Percentiles rank a stretch among this genome's conserved stretches.
These are phyloP conservation scores for Bradypus variegatus DNA, from an alignment of 2,797 vertebrate species.

Conservation along the genomic window DNA sequence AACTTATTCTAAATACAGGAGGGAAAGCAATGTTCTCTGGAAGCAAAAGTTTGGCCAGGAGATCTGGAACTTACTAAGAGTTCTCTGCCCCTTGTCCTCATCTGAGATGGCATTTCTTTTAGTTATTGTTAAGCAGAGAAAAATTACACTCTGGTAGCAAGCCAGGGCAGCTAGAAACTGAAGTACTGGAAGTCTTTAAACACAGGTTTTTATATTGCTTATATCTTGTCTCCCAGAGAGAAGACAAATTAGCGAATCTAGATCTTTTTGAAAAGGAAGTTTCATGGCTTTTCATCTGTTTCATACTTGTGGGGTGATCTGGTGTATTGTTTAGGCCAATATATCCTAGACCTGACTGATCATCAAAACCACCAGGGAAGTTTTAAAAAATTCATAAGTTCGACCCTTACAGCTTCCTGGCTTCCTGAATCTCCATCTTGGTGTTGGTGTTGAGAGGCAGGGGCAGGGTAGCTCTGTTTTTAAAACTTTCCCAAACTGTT, in stretches of 20 bases:
- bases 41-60: background rate
- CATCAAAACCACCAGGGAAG: background rate
- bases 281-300: background rate
- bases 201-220: background rate
- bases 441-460: background rate
- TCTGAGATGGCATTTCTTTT: background rate
- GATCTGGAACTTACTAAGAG: background rate
- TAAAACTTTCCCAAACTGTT: background rate
- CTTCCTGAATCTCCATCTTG: background rate
- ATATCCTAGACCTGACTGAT: background rate
- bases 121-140: conserved; percentile 25
- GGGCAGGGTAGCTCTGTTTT: background rate
- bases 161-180: background rate
- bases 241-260: background rate
- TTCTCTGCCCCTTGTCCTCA: background rate
- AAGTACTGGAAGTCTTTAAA: conserved; percentile 20
- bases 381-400: background rate
- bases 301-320: background rate
- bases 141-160: background rate
- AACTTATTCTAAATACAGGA: conserved; percentile 52
- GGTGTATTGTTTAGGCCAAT: background rate
- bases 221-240: background rate
- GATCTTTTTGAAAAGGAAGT: background rate
- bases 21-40: conserved; percentile 11
- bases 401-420: too few species aligned